Evolutionary conservation across 2,797 vertebrate species (phyloP), one percentile per base, ranked within the genome.

Genomic region (Heteromormyrus szaboi): DNA sequence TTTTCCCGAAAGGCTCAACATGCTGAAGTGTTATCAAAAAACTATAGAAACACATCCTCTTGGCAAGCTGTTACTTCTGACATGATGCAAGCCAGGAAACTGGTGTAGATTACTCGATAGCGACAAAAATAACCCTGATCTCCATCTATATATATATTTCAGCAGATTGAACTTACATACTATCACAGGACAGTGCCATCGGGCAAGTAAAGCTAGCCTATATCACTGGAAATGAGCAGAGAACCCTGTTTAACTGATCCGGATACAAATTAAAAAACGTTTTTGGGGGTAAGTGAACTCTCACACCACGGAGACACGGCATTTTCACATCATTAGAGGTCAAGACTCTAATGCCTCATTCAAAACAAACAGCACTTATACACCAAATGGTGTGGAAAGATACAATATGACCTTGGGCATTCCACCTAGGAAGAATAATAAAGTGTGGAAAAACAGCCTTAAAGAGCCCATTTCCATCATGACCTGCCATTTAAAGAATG

Each of bases 351-450:
- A 90, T 91, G 79, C 86, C 91, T 91, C 91, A 92, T 91, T 92
- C 94, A 95, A 89, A 95, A 94, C 93, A 90, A 90, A 89, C 92
- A 89, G 92, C 94, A 95, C 95, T 95, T 95, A 96, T 93, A 90
- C 92, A 93, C 91, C 94, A 94, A 96, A 96, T 95, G 93, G 95
- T 95, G 96, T 95, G 96, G 96, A 96, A 96, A 95, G 94, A 95
- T 94, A 92, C 90, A 94, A 93, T 93, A 92, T 90, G 89, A 90
- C 92, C 91, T 56, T 91, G 92, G 92, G 94, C 92, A 93, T 93
- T 96, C 92, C 76, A 92, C 93, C 89, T 53, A 93, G 91, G 94
- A 85, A 94, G 90, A 89, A 86, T 68, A 88, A 56, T 90, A 76
- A 95, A 96, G 95, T 93, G 95, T 95, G 95, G 95, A 96, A 96